Conservation (phyloP, 2,888 invertebrate species). For the Sphaeridia pumilis region DNA sequence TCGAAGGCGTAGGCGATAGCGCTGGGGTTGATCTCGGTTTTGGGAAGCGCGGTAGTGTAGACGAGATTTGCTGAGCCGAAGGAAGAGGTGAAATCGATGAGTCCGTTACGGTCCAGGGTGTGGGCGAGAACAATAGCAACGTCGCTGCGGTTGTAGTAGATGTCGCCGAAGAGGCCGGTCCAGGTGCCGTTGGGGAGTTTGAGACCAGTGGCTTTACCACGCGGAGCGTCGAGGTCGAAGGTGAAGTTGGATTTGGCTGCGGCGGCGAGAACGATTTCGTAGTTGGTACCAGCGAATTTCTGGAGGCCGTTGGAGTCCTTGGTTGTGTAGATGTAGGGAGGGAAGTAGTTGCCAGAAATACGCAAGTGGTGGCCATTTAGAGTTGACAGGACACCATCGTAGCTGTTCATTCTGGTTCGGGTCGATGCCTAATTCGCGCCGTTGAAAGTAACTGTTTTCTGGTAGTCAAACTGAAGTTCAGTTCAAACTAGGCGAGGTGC, state of each 20-base stretch:
- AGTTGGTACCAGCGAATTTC: conserved; percentile 16
- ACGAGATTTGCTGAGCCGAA: conserved; percentile 21
- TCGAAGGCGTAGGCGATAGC: conserved; percentile 16
- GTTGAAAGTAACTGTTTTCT: too few relatives aligned
- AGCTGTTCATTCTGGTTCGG: too few relatives aligned
- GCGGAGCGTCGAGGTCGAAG: conserved; percentile 15
- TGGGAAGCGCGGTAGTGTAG: conserved; percentile 19
- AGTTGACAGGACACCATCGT: too few relatives aligned
- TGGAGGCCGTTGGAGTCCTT: not conserved
- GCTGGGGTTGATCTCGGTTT: conserved; percentile 8
- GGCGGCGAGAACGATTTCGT: conserved; percentile 14
- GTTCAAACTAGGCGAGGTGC: too few relatives aligned
- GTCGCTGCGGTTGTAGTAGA: conserved; percentile 15
- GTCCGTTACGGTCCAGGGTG: conserved; percentile 14
- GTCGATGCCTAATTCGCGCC: too few relatives aligned
- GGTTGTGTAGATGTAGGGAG: conserved; percentile 17
- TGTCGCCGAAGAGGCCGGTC: conserved; percentile 20
- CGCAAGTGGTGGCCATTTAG: conserved; percentile 17
- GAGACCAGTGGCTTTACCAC: conserved; percentile 16
- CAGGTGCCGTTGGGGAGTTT: conserved; percentile 19
- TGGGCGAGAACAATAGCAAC: conserved; percentile 21
- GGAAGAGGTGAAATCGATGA: conserved; percentile 23
- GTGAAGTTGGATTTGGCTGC: conserved; percentile 17
- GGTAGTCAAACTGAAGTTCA: too few relatives aligned
- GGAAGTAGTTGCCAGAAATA: conserved; percentile 21